A percentile compares a stretch with the other conserved stretches of the same genome.
phyloP scores from a whole-genome alignment of 2,113 vertebrate species.

The Dolichallabes microphthalmus region DNA sequence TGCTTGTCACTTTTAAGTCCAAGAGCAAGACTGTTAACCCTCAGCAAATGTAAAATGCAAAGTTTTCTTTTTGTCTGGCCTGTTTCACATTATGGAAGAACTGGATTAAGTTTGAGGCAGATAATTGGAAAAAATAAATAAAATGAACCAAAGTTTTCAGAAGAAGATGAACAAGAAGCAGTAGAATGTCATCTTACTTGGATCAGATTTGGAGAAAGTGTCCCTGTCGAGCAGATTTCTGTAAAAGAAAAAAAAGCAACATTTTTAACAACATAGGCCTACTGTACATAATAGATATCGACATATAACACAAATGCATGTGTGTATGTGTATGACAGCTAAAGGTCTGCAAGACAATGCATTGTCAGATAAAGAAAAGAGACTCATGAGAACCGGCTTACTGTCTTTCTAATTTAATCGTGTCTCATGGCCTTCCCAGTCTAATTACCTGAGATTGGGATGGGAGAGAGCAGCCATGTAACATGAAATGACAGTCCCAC shows the following conservation, averaged over 20 bases:
- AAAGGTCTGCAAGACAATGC: neutral
- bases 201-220: constrained; percentile 95
- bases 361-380: neutral
- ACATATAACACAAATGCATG: neutral
- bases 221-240: constrained; percentile 89
- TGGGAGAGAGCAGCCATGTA: constrained; percentile 10
- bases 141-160: neutral
- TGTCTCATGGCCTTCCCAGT: constrained; percentile 32
- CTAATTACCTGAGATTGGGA: constrained; percentile 30
- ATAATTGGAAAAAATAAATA: neutral
- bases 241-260: constrained; percentile 55
- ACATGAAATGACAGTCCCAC: constrained; percentile 28
- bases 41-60: neutral
- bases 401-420: constrained; percentile 25
- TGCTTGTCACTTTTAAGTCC: neutral
- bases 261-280: neutral
- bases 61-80: neutral
- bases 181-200: constrained; percentile 76
- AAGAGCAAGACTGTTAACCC: neutral
- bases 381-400: neutral
- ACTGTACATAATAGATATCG: too few species aligned
- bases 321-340: neutral
- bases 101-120: neutral
- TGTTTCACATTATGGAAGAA: neutral
- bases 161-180: neutral